phyloP scores from a whole-genome alignment of 2,888 invertebrate genomes.

The Melinaea menophilus region DNA sequence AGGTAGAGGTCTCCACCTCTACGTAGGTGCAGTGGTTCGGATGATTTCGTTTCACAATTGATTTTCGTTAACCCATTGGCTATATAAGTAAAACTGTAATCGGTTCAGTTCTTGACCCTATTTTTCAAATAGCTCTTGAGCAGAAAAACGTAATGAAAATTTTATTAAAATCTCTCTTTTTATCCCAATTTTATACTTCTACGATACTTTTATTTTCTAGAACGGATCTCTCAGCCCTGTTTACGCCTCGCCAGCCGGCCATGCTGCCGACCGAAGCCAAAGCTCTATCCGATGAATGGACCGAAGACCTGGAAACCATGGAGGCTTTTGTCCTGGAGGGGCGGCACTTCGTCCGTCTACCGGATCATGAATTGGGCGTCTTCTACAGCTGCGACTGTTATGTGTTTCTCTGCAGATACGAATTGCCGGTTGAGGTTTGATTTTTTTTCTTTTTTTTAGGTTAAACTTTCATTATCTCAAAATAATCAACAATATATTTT shows the following conservation, averaged over 20 bases:
- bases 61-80: too few relatives aligned
- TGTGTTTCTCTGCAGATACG: conserved; percentile 98
- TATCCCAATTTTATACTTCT: background rate
- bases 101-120: too few relatives aligned
- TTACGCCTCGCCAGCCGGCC: conserved; percentile 94
- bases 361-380: conserved; percentile 93
- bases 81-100: too few relatives aligned
- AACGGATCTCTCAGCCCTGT: conserved; percentile 96
- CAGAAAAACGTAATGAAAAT: too few relatives aligned
- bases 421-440: conserved; percentile 83
- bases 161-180: background rate
- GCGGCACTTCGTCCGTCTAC: conserved; percentile 97
- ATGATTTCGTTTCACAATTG: too few relatives aligned
- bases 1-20: too few relatives aligned
- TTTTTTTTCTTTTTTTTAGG: background rate
- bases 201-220: conserved; percentile 49
- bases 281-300: conserved; percentile 96
- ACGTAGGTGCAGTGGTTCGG: too few relatives aligned
- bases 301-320: conserved; percentile 98
- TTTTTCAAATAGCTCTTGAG: too few relatives aligned
- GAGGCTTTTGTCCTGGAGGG: conserved; percentile 98
- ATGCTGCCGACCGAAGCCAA: conserved; percentile 91
- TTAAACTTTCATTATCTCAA: too few relatives aligned
- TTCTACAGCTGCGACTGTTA: conserved; percentile 98
- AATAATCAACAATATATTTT: too few relatives aligned